Base-by-base conservation (phyloP, 2,888 invertebrate genomes). In the Mesoligia furuncula region DNA sequence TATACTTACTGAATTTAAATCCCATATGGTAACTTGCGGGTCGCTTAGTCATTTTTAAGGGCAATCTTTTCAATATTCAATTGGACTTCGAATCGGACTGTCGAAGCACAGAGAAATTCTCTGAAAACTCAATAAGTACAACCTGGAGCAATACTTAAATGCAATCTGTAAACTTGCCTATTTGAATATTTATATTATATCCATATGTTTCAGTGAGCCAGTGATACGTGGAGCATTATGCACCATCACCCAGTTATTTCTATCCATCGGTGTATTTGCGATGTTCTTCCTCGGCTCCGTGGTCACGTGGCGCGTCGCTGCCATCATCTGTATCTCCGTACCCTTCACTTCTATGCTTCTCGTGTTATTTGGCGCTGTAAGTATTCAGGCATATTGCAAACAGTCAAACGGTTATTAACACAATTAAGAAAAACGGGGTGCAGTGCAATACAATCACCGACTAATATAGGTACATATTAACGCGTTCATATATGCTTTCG, bases 261-360 rank as follows among this genome's bases (percentile, higher is more conserved):
- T 95, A 0, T 94, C 96, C 0, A 87, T 96, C 6, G 97, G 97
- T 1, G 91, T 97, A 54, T 95, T 97, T 64, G 79, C 94, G 11
- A 96, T 97, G 92, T 97, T 95, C 89, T 92, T 96, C 54, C 89
- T 97, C 31, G 97, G 97, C 0, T 96, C 96, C 0, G 86, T 97
- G 20, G 94, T 96, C 7, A 91, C 91, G 72, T 97, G 97, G 97
- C 91, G 97, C 59, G 89, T 91, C 1, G 97, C 97, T 0, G 97
- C 97, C 0, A 90, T 96, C 8, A 94, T 97, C 79, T 95, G 96
- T 77, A 90, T 97, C 15, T 89, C 92, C 0, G 94, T 97, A 7
- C 97, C 97, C 0, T 82, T 97, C 1, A 85, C 93, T 45, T 96
- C 97, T 1, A 95, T 97, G 93, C 76, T 97, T 8, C 92, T 96